Evolutionary conservation across 2,888 invertebrate genomes (phyloP), one percentile per base, ranked within the genome.

Genomic region (Rotaria socialis): DNA sequence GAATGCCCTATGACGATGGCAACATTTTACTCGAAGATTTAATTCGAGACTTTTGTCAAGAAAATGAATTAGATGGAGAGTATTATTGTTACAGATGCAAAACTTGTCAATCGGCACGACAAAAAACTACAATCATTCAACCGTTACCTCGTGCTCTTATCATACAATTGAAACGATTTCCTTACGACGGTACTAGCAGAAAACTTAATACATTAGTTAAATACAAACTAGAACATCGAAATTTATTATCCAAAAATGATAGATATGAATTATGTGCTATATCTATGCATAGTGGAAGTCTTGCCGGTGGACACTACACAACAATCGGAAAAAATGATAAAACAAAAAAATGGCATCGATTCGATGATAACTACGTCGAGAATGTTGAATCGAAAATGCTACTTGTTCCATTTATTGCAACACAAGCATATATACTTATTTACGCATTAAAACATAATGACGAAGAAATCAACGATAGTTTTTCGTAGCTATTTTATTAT

Each of bases 111-210:
- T 7, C 19, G n/a, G 80, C 43, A 24, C 43, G 43, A 43, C 47
- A 80, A 3, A 43, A 22, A 47, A 47, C 47, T 7, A 8, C 10
- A 47, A 43, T 80, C 11, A 24, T 7, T 47, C 47, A 24, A 80
- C 47, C 80, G 47, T 80, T 80, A 47, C 87, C 87, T n/a, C 43
- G 43, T 22, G 84, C 86, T 27, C 60, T 87, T 2, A 74, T 87
- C 27, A 60, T 87, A 27, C 87, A 87, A 60, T 86, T 87, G 47
- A 87, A 87, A 74, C 80, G 87, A 27, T 87, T 87, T 67, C 56
- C 75, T 6, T 80, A 22, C 27, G 43, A 56, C 11, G n/a, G n/a
- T 50, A 52, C 55, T 0, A 86, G 4, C 2, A 27, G 47, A 19
- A 87, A 87, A 52, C 24, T 88, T 19, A 41, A 86, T 52, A 86